phyloP scores from a whole-genome alignment of 2,113 vertebrate species.

The Neolamprologus ventralis region DNA sequence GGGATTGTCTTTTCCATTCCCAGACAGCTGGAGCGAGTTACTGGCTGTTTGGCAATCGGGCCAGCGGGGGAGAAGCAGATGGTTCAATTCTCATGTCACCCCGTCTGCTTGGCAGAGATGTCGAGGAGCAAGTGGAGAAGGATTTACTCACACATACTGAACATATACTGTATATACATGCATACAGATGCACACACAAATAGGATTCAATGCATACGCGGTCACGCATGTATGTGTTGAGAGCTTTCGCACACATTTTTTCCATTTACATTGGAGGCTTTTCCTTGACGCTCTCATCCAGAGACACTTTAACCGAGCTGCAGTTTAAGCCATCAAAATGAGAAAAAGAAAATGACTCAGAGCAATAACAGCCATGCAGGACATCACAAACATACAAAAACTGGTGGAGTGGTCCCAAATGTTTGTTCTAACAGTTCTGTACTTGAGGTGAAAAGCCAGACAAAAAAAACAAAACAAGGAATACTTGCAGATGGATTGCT shows the following conservation, averaged over 20 bases:
- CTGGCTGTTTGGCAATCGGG: slow-evolving; percentile 25
- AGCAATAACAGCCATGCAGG: not conserved
- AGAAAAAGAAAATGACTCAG: not conserved
- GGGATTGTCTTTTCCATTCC: slow-evolving; percentile 47
- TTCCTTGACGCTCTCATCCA: not conserved
- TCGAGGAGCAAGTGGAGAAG: slow-evolving; percentile 40
- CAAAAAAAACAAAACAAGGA: not conserved
- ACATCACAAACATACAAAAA: not conserved
- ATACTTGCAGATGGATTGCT: not conserved
- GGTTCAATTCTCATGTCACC: slow-evolving; percentile 64
- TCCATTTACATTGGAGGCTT: not conserved
- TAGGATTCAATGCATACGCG: not conserved
- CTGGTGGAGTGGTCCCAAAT: not conserved
- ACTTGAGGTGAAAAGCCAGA: not conserved
- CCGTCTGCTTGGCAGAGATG: slow-evolving; percentile 57
- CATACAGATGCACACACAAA: slow-evolving; percentile 20
- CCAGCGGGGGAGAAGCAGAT: slow-evolving; percentile 42
- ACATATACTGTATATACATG: not conserved
- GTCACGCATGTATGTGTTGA: slow-evolving; percentile 7
- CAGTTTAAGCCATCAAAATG: not conserved
- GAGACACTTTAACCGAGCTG: not conserved
- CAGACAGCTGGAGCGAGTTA: slow-evolving; percentile 60
- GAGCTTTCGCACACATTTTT: slow-evolving; percentile 18
- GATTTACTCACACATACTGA: slow-evolving; percentile 34
- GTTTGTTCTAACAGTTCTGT: not conserved